Evolutionary conservation across 2,888 invertebrate species (phyloP), one percentile per base, ranked within the genome.

Genomic region (Protophormia terraenovae): DNA sequence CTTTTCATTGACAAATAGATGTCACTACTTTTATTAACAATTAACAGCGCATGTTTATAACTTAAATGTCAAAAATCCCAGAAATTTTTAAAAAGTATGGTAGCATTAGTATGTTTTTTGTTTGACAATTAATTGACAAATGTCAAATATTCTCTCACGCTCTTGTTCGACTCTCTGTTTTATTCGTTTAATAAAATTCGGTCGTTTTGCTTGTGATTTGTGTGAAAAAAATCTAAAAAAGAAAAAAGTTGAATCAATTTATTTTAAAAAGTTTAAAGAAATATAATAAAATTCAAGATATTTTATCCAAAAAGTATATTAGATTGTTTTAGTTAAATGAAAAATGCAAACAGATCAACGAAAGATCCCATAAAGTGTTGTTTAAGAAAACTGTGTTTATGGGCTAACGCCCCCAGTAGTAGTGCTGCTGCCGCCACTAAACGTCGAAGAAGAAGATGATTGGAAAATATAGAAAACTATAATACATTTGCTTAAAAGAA

Each of bases 361-460:
- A n/a, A 41, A 60, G 16, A 50, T 29, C 2, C 16, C 16, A 10
- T 29, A 19, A 55, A 69, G 55, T 77, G 45, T 35, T 32, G 3
- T n/a, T 14, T 45, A 69, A 45, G 60, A 58, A 76, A 76, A 53
- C 29, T 62, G 73, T 55, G 45, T 84, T 84, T 77, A 75, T 80
- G 69, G 85, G 85, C 82, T 85, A 85, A 85, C 85, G 85, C 85
- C 85, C 85, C 85, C 73, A 78, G 60, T 38, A 2, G n/a, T n/a
- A n/a, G 10, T 78, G 58, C 38, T 78, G 62, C 45, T 66, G 79
- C 62, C 79, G 64, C 64, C 45, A 78, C 67, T 73, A 58, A 71
- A 72, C 35, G 45, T 62, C 12, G n/a, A 55, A 19, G 16, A 32
- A 77, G 19, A 75, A 27, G 27, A 75, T 60, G 58, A 62, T 67